These are phyloP conservation scores for Coptodon rendalli DNA, from an alignment of 2,113 vertebrate genomes.

Conservation along the genomic window DNA sequence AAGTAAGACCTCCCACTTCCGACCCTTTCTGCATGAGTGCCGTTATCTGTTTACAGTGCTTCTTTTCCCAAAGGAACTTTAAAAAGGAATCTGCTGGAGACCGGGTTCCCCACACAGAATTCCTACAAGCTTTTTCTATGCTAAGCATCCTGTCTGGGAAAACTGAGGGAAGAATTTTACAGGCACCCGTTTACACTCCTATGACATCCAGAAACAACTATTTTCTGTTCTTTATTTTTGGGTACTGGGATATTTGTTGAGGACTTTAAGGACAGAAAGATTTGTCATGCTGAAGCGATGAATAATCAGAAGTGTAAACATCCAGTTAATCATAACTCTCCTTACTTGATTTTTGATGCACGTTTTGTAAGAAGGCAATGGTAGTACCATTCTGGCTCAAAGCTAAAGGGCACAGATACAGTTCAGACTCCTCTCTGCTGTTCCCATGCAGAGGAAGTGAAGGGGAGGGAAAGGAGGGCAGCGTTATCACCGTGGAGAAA, in stretches of 20 bases:
- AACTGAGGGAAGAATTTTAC: constrained; percentile 52
- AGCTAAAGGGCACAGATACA: constrained; percentile 19
- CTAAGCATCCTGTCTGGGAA: constrained; percentile 38
- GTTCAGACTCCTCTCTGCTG: constrained; percentile 17
- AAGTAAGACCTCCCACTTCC: constrained; percentile 50
- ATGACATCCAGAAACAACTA: constrained; percentile 60
- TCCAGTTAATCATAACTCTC: constrained; percentile 9
- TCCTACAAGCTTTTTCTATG: constrained; percentile 22
- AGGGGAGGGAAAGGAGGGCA: constrained; percentile 53
- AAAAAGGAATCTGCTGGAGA: constrained; percentile 47
- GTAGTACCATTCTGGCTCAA: not conserved
- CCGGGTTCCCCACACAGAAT: constrained; percentile 23
- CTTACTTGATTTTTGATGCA: constrained; percentile 1
- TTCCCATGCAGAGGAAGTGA: constrained; percentile 50
- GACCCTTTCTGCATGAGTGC: constrained; percentile 53
- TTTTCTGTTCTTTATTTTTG: constrained; percentile 56
- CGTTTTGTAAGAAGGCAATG: constrained; percentile 6
- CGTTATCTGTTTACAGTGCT: constrained; percentile 66
- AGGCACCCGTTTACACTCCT: constrained; percentile 36
- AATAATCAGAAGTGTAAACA: constrained; percentile 13
- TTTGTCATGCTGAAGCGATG: not conserved
- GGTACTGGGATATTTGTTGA: constrained; percentile 53
- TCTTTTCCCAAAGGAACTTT: constrained; percentile 53
- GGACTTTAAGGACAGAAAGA: constrained; percentile 24
- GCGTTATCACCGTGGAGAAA: constrained; percentile 67